Evolutionary conservation across 30 jellyfish, hydroid and myxozoan species (phyloP), one percentile per base, ranked within the genome.

Genomic region (Pelagia noctiluca): DNA sequence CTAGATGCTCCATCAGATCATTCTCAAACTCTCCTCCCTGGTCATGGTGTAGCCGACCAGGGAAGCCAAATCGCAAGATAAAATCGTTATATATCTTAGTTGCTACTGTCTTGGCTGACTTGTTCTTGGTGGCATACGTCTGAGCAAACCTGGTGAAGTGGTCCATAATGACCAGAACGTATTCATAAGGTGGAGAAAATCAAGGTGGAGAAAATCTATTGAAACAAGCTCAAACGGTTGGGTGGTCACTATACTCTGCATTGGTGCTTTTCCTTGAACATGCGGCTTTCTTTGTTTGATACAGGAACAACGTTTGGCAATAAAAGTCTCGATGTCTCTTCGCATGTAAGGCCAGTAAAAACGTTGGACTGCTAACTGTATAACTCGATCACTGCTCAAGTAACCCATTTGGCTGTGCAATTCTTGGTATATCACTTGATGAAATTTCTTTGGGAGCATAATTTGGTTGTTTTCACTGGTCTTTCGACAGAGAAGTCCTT

Each of bases 271-370:
- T 7, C 53, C 22, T 22, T 1, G 29, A 11, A 47, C 28, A 26
- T 35, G 23, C 47, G 90, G 90, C 32, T 49, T 63, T 24, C 36
- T 52, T 30, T 67, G 76, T 24, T 60, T 81, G 11, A 13, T 52
- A 52, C 91, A 81, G 24, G 77, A 57, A 25, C 91, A 81, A 16
- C 10, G 25, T 32, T 69, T 47, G 24, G 72, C 38, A 50, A 46
- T 61, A 52, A 30, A 80, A 10, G 2, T 38, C 75, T 80, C 90
- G 0, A 80, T 80, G 49, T 62, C 90, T 38, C 61, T 11, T 3
- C 83, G 78, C 92, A 82, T 82, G 31, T 63, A 10, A n/a, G 86
- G 92, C 92, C 87, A 82, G 50, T 30, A 82, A 53, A 82, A 67
- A 11, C 92, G 85, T 50, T 82, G 86, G 34, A 53, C 36, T 38